These are phyloP conservation scores for Erebia palarica DNA, from an alignment of 2,888 invertebrate genomes.

Conservation along the genomic window DNA sequence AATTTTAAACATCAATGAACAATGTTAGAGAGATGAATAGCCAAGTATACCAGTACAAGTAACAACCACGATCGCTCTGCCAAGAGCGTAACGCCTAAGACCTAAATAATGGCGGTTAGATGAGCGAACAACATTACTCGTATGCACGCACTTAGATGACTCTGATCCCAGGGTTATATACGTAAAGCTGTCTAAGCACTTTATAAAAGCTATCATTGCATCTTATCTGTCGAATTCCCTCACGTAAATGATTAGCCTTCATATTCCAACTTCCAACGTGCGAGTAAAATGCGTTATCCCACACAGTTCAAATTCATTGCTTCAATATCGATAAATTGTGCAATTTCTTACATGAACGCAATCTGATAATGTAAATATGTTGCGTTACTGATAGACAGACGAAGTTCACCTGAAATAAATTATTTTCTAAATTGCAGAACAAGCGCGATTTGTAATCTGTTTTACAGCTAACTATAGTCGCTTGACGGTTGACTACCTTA, in stretches of 20 bases:
- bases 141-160: constrained; percentile 12
- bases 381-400: neutral
- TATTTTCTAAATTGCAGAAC: no score
- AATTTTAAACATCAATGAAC: neutral
- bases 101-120: neutral
- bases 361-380: neutral
- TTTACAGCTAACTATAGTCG: no score
- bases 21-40: neutral
- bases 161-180: constrained; percentile 23
- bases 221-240: constrained; percentile 36
- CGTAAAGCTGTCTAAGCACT: constrained; percentile 20
- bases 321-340: constrained; percentile 46
- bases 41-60: neutral
- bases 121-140: constrained; percentile 6
- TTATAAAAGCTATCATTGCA: constrained; percentile 27
- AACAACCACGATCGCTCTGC: neutral
- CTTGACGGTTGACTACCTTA: no score
- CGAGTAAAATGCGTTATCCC: constrained; percentile 32
- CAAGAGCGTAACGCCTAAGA: neutral
- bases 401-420: neutral
- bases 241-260: constrained; percentile 38
- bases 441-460: no score
- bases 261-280: constrained; percentile 25
- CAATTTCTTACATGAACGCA: constrained; percentile 36
- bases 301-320: constrained; percentile 43